A percentile compares a stretch with the other conserved stretches of the same genome.
These are phyloP conservation scores for Saturnia pavonia DNA, from an alignment of 2,888 invertebrate genomes.

Conservation along the genomic window DNA sequence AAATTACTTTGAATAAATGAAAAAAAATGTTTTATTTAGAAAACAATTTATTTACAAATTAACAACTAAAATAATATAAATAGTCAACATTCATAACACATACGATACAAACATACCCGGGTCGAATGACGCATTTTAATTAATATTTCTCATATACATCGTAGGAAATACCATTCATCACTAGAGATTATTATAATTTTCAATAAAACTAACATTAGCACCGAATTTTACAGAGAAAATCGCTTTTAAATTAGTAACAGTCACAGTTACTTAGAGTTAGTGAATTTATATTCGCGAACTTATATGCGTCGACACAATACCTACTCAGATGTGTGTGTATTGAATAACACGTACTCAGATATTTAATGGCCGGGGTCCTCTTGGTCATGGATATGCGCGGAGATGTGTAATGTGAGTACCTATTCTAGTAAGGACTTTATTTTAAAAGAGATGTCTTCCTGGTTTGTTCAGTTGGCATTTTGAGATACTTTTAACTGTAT, in stretches of 20 bases:
- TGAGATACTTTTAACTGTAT: too few species aligned
- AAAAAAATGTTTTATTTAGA: constrained; percentile 1
- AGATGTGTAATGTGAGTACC: too few species aligned
- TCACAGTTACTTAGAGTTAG: background rate
- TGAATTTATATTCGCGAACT: background rate
- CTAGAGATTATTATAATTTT: background rate
- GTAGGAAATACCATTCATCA: constrained; percentile 4
- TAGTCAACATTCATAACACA: constrained; percentile 43
- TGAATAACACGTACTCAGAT: too few species aligned
- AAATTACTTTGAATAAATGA: background rate
- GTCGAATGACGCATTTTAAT: constrained; percentile 23
- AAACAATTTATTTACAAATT: constrained; percentile 71
- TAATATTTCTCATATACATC: background rate
- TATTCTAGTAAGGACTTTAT: too few species aligned
- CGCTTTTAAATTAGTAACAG: background rate
- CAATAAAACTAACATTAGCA: background rate
- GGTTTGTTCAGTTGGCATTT: too few species aligned
- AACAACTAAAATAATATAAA: constrained; percentile 62
- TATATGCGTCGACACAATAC: background rate
- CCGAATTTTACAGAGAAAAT: background rate
- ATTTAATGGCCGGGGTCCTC: too few species aligned
- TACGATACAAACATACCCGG: constrained; percentile 28
- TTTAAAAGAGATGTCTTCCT: too few species aligned
- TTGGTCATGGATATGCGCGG: too few species aligned
- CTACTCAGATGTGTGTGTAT: too few species aligned